Percentiles rank a stretch among this genome's conserved stretches.
Conservation (phyloP, 1,140 invertebrate species). For the Trialeurodes vaporariorum region DNA sequence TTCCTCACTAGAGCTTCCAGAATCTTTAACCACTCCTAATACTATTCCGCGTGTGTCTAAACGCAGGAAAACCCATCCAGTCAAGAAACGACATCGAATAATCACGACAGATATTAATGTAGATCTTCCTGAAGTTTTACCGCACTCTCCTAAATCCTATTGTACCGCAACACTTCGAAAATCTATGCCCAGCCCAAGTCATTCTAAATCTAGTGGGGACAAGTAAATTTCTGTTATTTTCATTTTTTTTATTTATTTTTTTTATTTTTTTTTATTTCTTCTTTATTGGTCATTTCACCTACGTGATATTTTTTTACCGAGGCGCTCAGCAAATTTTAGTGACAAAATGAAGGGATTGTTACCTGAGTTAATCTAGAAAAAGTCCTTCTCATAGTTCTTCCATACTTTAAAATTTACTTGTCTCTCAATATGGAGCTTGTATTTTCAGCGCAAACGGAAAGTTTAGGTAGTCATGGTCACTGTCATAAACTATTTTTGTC, state of each 20-base stretch:
- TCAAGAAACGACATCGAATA: conserved; percentile 7
- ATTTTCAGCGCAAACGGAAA: too few species aligned
- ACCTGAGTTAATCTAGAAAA: too few species aligned
- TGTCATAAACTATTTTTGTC: too few species aligned
- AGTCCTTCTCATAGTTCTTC: too few species aligned
- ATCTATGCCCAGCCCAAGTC: background rate
- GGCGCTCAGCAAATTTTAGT: too few species aligned
- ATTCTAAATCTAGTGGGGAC: background rate
- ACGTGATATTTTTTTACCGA: too few species aligned
- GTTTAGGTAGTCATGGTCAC: too few species aligned
- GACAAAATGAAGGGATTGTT: too few species aligned
- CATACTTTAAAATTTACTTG: too few species aligned
- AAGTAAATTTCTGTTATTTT: background rate
- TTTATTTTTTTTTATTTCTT: conserved; percentile 10
- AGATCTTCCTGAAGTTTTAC: background rate
- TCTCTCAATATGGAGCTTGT: too few species aligned
- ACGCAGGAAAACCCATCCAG: conserved; percentile 17
- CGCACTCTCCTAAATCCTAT: background rate
- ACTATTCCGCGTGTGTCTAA: conserved; percentile 30
- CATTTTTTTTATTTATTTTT: conserved; percentile 15
- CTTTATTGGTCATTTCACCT: too few species aligned
- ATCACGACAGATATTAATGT: background rate
- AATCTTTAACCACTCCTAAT: conserved; percentile 24
- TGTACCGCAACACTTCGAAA: background rate
- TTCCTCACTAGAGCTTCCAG: conserved; percentile 26